phyloP scores from a whole-genome alignment of 2,888 invertebrate species.

The Platypus cylindrus region DNA sequence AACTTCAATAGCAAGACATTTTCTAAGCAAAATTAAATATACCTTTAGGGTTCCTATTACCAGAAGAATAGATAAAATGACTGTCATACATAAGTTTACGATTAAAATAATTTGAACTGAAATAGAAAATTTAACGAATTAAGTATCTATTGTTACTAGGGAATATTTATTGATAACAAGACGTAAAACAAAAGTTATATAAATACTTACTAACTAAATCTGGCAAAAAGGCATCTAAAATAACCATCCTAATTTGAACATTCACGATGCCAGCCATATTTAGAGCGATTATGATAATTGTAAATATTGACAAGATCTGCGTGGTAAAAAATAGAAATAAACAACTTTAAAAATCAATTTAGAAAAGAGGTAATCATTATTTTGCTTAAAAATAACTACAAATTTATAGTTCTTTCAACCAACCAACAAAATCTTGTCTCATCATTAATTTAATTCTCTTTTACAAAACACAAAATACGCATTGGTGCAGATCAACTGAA shows the following conservation, averaged over 20 bases:
- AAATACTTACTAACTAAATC: conserved; percentile 13
- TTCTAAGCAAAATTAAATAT: conserved; percentile 23
- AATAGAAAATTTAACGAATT: conserved; percentile 34
- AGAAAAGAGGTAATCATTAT: not conserved
- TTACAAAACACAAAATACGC: too few species aligned
- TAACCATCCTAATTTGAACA: conserved; percentile 63
- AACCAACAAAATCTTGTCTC: too few species aligned
- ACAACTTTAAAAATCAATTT: conserved; percentile 2
- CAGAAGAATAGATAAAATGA: conserved; percentile 64
- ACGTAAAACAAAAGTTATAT: too few species aligned
- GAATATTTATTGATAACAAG: too few species aligned
- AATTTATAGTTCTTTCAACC: too few species aligned
- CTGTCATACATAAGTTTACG: conserved; percentile 70
- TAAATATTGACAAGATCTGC: conserved; percentile 53
- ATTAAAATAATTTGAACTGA: conserved; percentile 65
- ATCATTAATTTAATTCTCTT: too few species aligned
- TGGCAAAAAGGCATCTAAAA: conserved; percentile 43
- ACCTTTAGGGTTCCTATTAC: conserved; percentile 66
- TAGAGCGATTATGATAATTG: conserved; percentile 39
- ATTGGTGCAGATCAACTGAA: too few species aligned
- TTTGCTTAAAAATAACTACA: conserved; percentile 1
- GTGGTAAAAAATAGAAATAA: conserved; percentile 20
- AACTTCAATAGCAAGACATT: not conserved
- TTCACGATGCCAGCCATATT: conserved; percentile 27
- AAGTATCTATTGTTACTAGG: too few species aligned